These are phyloP conservation scores for Malacoraja senta DNA, from an alignment of 2,797 vertebrate genomes.

Conservation along the genomic window DNA sequence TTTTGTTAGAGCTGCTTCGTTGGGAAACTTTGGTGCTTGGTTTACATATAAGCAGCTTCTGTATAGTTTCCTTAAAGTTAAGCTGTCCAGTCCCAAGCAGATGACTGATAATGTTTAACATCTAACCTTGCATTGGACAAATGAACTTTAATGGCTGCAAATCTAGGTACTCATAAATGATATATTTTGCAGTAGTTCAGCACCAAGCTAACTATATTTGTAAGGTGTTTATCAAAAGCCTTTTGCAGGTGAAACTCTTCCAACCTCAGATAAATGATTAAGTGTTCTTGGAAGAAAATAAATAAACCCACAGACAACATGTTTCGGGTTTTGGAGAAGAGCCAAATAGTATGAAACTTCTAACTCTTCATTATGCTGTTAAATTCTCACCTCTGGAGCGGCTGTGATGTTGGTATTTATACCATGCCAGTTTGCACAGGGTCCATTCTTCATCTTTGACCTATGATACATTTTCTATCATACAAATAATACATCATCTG, in stretches of 20 bases:
- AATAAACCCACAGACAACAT: neutral
- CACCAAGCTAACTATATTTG: neutral
- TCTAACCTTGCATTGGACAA: neutral
- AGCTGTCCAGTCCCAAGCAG: neutral
- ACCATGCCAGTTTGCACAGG: neutral
- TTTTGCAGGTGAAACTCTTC: neutral
- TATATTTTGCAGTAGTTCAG: neutral
- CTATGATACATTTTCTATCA: neutral
- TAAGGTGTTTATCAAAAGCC: neutral
- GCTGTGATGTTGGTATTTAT: constrained; percentile 9
- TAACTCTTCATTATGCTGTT: neutral
- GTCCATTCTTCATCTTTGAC: neutral
- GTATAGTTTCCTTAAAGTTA: neutral
- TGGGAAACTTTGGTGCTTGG: neutral
- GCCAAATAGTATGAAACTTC: neutral
- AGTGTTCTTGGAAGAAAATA: neutral
- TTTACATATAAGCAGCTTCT: neutral
- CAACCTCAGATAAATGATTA: neutral
- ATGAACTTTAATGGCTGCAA: neutral
- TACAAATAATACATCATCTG: neutral
- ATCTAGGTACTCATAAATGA: neutral
- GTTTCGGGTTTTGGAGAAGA: neutral
- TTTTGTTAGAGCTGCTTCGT: neutral
- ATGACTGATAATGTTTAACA: neutral
- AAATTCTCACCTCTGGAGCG: neutral